Evolutionary conservation across 1,140 invertebrate genomes (phyloP).

Genomic region (Antheraea pernyi): DNA sequence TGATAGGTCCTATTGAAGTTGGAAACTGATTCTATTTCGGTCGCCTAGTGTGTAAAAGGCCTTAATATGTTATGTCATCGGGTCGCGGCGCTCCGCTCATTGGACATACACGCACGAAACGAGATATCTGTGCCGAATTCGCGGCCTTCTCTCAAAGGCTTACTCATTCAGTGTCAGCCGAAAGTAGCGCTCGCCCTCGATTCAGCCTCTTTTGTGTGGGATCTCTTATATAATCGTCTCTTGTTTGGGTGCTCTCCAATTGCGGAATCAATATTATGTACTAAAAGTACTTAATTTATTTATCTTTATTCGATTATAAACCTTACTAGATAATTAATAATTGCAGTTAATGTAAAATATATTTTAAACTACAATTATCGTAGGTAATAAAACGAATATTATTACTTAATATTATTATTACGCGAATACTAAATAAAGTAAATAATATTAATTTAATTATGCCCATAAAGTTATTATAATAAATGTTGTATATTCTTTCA

Average conservation of each 20-base stretch:
- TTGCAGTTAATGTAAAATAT: no score
- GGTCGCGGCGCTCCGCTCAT: background rate
- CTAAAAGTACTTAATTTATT: background rate
- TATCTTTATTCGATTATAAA: no score
- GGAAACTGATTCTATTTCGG: no score
- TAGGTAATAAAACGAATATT: no score
- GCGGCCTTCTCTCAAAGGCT: slow-evolving; percentile 2
- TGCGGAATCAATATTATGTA: background rate
- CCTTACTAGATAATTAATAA: no score
- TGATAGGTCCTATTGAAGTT: no score
- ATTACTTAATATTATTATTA: no score
- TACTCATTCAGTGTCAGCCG: background rate
- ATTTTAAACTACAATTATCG: no score
- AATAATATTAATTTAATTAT: no score
- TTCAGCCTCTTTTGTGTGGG: background rate
- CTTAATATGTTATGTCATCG: background rate
- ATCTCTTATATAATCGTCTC: background rate
- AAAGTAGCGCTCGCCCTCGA: background rate
- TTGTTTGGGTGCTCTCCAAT: background rate
- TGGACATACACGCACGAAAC: background rate
- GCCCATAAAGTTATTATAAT: no score
- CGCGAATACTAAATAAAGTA: no score
- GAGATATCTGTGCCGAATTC: background rate
- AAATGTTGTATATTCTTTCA: no score
- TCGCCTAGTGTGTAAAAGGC: background rate